Conservation (phyloP, 2,797 vertebrate species). For the Percopsis omiscomaycus region DNA sequence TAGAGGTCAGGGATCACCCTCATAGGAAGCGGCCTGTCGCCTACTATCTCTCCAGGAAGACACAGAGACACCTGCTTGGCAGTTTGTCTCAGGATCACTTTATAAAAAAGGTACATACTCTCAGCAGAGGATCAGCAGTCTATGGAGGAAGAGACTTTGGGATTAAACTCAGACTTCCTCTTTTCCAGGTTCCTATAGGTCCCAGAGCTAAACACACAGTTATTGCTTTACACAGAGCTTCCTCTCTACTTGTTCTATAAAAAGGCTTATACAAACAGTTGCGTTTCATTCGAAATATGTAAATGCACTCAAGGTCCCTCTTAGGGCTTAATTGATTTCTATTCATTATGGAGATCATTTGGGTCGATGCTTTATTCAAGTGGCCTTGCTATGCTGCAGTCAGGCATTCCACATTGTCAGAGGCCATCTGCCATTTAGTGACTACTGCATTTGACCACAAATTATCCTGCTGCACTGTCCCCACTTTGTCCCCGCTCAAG, state of each 20-base stretch:
- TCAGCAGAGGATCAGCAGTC: not conserved
- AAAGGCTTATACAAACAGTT: slow-evolving; percentile 4
- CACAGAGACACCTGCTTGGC: slow-evolving; percentile 10
- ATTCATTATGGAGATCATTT: slow-evolving; percentile 8
- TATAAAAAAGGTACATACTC: slow-evolving; percentile 18
- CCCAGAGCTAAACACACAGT: slow-evolving; percentile 32
- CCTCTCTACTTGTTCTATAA: slow-evolving; percentile 18
- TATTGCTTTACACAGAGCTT: slow-evolving; percentile 30
- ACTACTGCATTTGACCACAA: not conserved
- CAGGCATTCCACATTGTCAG: not conserved
- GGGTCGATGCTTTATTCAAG: not conserved
- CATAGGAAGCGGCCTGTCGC: slow-evolving; percentile 70
- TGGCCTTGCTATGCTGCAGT: not conserved
- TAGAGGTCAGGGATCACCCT: slow-evolving; percentile 63
- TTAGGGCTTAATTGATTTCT: slow-evolving; percentile 2
- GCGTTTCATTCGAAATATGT: not conserved
- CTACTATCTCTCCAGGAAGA: slow-evolving; percentile 58
- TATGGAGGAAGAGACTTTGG: not conserved
- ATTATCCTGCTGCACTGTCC: not conserved
- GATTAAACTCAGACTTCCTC: slow-evolving; percentile 11
- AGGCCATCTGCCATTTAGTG: not conserved
- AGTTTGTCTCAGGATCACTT: not conserved
- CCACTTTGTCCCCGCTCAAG: not conserved
- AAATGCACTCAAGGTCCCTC: not conserved
- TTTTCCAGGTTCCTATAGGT: slow-evolving; percentile 15